Percentiles rank a stretch among this genome's conserved stretches.
These are phyloP conservation scores for Macrosoma leucophasiata DNA, from an alignment of 2,888 invertebrate species.

Conservation along the genomic window DNA sequence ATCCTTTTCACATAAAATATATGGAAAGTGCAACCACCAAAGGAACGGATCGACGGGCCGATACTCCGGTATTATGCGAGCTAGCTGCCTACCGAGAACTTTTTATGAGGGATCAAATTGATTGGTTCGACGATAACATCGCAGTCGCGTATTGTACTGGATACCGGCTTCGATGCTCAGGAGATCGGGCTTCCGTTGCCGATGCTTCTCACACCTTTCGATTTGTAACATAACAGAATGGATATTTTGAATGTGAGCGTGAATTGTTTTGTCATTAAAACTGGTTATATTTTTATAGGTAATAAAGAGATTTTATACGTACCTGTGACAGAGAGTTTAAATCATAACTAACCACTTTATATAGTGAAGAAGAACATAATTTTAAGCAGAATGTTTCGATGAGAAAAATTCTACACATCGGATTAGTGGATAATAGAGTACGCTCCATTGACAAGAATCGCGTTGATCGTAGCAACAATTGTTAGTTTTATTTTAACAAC, in stretches of 20 bases:
- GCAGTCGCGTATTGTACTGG: conserved; percentile 51
- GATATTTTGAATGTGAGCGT: conserved; percentile 1
- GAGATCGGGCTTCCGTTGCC: conserved; percentile 8
- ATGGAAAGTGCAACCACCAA: conserved; percentile 69
- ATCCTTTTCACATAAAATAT: conserved; percentile 76
- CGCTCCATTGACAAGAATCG: too few species aligned
- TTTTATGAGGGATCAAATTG: conserved; percentile 76
- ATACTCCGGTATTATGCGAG: conserved; percentile 61
- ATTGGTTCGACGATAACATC: conserved; percentile 73
- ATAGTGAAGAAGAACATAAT: too few species aligned
- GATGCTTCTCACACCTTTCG: conserved; percentile 52
- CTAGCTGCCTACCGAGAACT: conserved; percentile 65
- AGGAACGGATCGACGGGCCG: conserved; percentile 61
- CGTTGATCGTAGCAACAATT: too few species aligned
- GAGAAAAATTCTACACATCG: too few species aligned
- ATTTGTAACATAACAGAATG: conserved; percentile 7
- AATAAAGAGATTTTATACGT: too few species aligned
- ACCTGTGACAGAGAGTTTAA: too few species aligned
- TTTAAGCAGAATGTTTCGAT: too few species aligned
- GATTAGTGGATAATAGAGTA: too few species aligned
- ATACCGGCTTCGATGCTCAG: conserved; percentile 12
- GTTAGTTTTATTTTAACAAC: too few species aligned
- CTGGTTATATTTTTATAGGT: too few species aligned
- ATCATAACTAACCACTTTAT: too few species aligned
- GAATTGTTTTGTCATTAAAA: conserved; percentile 12